phyloP scores from a whole-genome alignment of 2,113 vertebrate species.

The Alectura lathami region DNA sequence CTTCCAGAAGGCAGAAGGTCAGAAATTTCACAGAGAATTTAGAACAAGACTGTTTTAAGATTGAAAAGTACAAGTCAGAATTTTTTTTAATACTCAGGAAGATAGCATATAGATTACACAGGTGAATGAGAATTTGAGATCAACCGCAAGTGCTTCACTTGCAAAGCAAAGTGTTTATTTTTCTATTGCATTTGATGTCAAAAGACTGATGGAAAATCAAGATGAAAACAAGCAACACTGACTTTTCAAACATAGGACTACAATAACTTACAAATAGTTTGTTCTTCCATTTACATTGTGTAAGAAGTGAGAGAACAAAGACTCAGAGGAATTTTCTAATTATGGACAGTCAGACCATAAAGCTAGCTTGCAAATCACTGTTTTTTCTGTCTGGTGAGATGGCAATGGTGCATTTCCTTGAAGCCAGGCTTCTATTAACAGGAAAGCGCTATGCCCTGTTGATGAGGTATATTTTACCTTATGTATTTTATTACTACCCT shows the following conservation, averaged over 20 bases:
- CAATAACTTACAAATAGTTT: background rate
- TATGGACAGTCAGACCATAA: background rate
- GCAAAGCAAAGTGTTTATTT: background rate
- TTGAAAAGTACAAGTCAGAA: slow-evolving; percentile 30
- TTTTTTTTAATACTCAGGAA: slow-evolving; percentile 51
- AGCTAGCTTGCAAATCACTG: background rate
- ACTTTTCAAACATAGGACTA: background rate
- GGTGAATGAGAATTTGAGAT: slow-evolving; percentile 42
- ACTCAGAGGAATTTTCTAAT: background rate
- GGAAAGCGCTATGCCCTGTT: background rate
- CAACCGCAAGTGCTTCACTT: background rate
- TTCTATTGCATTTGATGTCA: background rate
- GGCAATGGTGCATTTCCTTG: background rate
- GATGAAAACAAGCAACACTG: background rate
- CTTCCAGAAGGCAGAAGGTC: background rate
- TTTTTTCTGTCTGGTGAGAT: background rate
- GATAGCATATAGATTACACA: slow-evolving; percentile 4
- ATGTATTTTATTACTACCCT: background rate
- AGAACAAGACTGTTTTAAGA: background rate
- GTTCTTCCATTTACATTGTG: background rate
- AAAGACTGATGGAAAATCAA: background rate
- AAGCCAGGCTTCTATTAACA: background rate
- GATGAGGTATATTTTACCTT: background rate
- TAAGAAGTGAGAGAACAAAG: background rate
- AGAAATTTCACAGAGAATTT: slow-evolving; percentile 3